A percentile compares a stretch with the other conserved stretches of the same genome.
Evolutionary conservation across 2,797 vertebrate genomes (phyloP).

Genomic region (Xerus rutilus): DNA sequence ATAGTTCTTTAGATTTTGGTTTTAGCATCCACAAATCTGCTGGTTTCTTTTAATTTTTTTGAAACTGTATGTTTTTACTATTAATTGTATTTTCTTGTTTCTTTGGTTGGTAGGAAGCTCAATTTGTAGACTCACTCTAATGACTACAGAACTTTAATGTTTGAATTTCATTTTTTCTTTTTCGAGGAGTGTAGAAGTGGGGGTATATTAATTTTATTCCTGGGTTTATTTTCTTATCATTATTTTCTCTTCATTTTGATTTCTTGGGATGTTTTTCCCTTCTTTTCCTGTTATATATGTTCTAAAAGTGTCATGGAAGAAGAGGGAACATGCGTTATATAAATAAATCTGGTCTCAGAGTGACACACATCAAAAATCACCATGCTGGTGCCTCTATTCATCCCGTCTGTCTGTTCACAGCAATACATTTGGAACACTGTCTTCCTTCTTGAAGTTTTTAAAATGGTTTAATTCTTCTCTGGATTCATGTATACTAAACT

Average conservation of each 20-base stretch:
- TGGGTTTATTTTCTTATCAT: conserved; percentile 43
- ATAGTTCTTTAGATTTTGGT: conserved; percentile 9
- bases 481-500: not conserved
- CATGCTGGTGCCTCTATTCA: not conserved
- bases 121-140: not conserved
- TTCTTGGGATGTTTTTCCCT: not conserved
- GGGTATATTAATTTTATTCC: not conserved
- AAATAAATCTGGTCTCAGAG: not conserved
- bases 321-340: not conserved
- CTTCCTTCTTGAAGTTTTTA: not conserved
- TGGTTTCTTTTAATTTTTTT: not conserved
- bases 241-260: conserved; percentile 40
- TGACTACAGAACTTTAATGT: not conserved
- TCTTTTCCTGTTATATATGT: not conserved
- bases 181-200: not conserved
- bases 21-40: not conserved
- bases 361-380: not conserved
- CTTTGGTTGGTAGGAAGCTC: not conserved
- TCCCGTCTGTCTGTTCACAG: not conserved
- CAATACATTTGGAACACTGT: not conserved
- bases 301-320: not conserved
- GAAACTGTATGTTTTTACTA: conserved; percentile 21
- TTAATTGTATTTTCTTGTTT: conserved; percentile 19
- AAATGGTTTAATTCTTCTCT: conserved; percentile 29
- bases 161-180: not conserved